These are phyloP conservation scores for Watsonalla cultraria DNA, from an alignment of 2,888 invertebrate species.

Conservation along the genomic window DNA sequence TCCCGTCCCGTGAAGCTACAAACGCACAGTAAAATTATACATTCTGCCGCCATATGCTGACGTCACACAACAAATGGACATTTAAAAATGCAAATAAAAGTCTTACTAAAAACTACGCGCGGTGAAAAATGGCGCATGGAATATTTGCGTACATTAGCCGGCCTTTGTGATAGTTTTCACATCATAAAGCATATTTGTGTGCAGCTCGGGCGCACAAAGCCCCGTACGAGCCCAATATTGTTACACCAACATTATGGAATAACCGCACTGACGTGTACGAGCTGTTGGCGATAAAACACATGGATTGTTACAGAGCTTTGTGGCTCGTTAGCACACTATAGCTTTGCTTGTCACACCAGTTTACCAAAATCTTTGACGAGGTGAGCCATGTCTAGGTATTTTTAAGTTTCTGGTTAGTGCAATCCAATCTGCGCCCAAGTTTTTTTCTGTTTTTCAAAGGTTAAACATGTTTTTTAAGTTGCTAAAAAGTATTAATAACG, in stretches of 20 bases:
- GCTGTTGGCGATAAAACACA: no score
- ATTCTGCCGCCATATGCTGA: constrained; percentile 7
- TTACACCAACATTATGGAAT: neutral
- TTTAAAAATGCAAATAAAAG: constrained; percentile 23
- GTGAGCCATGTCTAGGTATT: no score
- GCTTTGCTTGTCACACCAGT: no score
- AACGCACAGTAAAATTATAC: neutral
- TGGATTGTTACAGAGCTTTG: no score
- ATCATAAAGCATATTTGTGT: neutral
- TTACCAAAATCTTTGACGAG: no score
- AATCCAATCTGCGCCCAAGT: no score
- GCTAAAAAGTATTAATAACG: no score
- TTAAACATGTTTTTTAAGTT: no score
- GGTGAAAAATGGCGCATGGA: constrained; percentile 18
- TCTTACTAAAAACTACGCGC: constrained; percentile 11
- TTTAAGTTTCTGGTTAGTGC: no score
- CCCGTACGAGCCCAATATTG: neutral
- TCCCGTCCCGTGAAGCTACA: neutral
- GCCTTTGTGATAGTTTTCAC: neutral
- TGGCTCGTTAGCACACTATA: no score
- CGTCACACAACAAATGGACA: constrained; percentile 25
- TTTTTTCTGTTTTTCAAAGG: no score
- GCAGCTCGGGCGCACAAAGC: neutral
- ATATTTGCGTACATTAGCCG: constrained; percentile 1
- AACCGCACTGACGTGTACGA: no score